Evolutionary conservation across 2,888 invertebrate species (phyloP).

Genomic region (Chrysodeixis includens): DNA sequence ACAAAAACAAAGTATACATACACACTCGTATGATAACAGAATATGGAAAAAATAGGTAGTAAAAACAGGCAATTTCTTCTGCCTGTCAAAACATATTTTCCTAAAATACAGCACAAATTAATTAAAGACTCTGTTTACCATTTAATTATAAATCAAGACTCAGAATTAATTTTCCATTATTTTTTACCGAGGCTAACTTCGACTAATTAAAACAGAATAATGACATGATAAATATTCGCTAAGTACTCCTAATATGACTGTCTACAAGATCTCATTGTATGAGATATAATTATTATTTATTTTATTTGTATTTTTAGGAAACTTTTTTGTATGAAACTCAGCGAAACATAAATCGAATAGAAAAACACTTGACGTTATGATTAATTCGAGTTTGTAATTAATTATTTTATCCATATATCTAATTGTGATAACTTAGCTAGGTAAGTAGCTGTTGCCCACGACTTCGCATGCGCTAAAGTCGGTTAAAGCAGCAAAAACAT

Average conservation of each 20-base stretch:
- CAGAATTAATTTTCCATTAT: not conserved
- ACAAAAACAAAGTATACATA: not conserved
- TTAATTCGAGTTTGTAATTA: not conserved
- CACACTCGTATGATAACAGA: not conserved
- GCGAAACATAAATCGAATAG: not conserved
- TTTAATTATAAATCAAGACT: not conserved
- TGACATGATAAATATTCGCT: slow-evolving; percentile 1
- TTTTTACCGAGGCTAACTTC: not conserved
- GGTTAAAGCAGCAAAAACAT: too few species aligned
- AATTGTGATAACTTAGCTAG: not conserved
- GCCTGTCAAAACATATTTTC: not conserved
- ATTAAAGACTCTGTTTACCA: not conserved
- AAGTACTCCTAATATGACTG: slow-evolving; percentile 1
- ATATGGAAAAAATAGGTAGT: too few species aligned
- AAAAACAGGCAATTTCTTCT: too few species aligned
- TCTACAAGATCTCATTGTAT: slow-evolving; percentile 2
- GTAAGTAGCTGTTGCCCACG: too few species aligned
- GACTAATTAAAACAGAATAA: not conserved
- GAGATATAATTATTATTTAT: slow-evolving; percentile 1
- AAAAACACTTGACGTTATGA: not conserved
- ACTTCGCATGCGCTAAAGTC: too few species aligned
- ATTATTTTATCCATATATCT: not conserved
- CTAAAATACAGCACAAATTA: not conserved
- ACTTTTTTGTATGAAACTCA: not conserved
- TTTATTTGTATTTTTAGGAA: slow-evolving; percentile 1